Evolutionary conservation across 2,113 vertebrate species (phyloP).

Genomic region (Tauraco erythrolophus): DNA sequence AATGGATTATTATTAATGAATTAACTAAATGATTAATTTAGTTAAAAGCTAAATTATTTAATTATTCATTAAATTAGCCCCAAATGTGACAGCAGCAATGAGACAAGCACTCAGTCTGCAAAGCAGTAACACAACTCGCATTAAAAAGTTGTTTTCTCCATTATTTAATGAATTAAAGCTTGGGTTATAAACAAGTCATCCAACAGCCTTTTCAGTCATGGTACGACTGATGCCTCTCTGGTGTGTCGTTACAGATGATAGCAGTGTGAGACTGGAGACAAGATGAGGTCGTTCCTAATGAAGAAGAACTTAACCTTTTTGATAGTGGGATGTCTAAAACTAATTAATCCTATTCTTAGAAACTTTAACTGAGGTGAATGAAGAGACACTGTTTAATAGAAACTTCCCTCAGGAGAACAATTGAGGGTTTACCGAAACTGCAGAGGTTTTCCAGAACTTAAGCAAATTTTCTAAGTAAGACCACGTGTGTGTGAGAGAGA

Average conservation of each 20-base stretch:
- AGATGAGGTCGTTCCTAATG: constrained; percentile 72
- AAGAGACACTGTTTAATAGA: background rate
- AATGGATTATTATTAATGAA: constrained; percentile 66
- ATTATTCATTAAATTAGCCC: constrained; percentile 69
- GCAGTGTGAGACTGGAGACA: constrained; percentile 38
- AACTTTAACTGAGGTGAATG: constrained; percentile 40
- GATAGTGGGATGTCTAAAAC: constrained; percentile 31
- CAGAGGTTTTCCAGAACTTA: constrained; percentile 5
- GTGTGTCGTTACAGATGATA: constrained; percentile 53
- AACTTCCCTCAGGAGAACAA: constrained; percentile 25
- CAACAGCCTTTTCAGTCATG: constrained; percentile 36
- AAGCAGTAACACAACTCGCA: background rate
- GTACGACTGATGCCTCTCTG: constrained; percentile 53
- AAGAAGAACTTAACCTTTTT: constrained; percentile 67
- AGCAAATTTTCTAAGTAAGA: background rate
- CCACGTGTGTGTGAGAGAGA: background rate
- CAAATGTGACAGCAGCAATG: background rate
- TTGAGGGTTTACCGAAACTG: constrained; percentile 27
- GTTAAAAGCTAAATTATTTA: constrained; percentile 69
- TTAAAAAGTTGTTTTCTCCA: constrained; percentile 44
- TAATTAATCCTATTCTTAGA: constrained; percentile 68
- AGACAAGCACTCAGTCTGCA: constrained; percentile 11
- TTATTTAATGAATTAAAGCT: constrained; percentile 59
- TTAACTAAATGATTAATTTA: constrained; percentile 69
- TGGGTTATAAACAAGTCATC: constrained; percentile 62